phyloP scores from a whole-genome alignment of 2,888 invertebrate genomes.

The Platycheirus albimanus region DNA sequence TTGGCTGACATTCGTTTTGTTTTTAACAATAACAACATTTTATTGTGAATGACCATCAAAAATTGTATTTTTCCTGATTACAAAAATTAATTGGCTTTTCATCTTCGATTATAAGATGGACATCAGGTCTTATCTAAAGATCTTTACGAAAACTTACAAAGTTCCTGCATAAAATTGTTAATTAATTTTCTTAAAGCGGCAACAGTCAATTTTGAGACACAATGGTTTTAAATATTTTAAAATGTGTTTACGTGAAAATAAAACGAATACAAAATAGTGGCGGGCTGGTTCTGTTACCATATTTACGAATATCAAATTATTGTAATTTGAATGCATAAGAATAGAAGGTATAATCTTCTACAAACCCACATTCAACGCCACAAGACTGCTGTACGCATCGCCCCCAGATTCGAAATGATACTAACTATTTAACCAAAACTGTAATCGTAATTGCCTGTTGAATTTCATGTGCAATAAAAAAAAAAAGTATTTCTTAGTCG shows the following conservation, averaged over 20 bases:
- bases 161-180: conserved; percentile 48
- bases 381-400: neutral
- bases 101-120: no score
- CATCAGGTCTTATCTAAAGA: conserved; percentile 13
- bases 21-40: no score
- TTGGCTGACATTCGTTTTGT: no score
- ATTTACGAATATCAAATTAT: no score
- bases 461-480: conserved; percentile 26
- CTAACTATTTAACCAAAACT: conserved; percentile 43
- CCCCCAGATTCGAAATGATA: conserved; percentile 30
- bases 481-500: conserved; percentile 29
- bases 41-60: no score
- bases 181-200: conserved; percentile 36
- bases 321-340: no score
- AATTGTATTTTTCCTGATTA: no score
- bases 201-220: conserved; percentile 32
- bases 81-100: no score
- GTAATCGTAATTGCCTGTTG: conserved; percentile 24
- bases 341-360: conserved; percentile 6
- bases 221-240: conserved; percentile 28
- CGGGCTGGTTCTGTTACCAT: no score
- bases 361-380: conserved; percentile 3
- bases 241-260: conserved; percentile 17
- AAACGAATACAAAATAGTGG: no score
- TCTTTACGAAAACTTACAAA: conserved; percentile 5